A percentile compares a stretch with the other conserved stretches of the same genome.
phyloP scores from a whole-genome alignment of 2,113 vertebrate species.

The Taxidea taxus region DNA sequence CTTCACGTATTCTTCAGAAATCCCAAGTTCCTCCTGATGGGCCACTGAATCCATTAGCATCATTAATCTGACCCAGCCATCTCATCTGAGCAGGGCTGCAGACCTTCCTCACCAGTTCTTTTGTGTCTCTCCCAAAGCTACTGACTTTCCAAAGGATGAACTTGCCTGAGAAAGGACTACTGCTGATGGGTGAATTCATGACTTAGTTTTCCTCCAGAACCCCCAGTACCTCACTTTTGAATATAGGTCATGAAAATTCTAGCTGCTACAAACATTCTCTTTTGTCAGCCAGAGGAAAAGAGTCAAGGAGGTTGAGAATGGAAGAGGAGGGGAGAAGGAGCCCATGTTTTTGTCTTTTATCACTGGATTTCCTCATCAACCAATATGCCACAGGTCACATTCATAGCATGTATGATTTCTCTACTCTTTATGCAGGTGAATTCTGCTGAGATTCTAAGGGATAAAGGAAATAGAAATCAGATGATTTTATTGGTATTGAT shows the following conservation, averaged over 20 bases:
- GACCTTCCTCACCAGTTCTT: background rate
- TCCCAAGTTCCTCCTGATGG: background rate
- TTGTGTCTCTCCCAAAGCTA: background rate
- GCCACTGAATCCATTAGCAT: background rate
- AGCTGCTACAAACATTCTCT: background rate
- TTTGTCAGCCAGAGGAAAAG: background rate
- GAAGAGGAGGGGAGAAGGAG: background rate
- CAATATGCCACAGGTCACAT: background rate
- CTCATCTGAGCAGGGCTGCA: background rate
- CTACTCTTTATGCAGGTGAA: background rate
- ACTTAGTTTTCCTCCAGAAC: background rate
- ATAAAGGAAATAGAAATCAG: constrained; percentile 15
- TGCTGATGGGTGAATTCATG: background rate
- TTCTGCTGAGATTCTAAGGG: background rate
- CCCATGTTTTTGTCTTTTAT: background rate
- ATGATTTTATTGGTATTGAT: background rate
- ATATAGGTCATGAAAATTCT: background rate
- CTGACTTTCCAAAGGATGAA: background rate
- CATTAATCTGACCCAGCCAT: background rate
- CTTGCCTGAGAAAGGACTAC: background rate
- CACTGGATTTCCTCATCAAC: background rate
- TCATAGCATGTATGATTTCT: background rate
- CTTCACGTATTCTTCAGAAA: background rate
- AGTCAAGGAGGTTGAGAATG: background rate
- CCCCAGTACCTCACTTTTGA: background rate